phyloP scores from a whole-genome alignment of 2,888 invertebrate genomes.

The Philhelius pedissequus region DNA sequence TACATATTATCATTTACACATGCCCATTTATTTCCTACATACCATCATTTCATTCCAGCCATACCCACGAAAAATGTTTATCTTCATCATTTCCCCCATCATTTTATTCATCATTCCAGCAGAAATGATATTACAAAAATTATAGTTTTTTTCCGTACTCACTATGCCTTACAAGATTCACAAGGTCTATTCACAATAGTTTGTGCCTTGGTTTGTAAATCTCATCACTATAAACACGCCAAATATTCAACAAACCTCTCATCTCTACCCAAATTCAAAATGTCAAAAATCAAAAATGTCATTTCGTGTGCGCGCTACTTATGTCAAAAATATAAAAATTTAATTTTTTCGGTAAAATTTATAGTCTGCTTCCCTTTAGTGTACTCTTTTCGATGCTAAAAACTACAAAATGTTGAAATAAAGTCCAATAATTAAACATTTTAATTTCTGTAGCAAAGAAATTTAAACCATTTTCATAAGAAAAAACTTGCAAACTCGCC shows the following conservation, averaged over 20 bases:
- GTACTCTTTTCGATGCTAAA: not conserved
- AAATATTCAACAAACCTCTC: not conserved
- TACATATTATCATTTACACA: no score
- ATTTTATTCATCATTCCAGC: no score
- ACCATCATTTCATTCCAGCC: no score
- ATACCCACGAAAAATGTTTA: no score
- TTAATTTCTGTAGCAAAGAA: not conserved
- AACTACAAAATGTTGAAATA: slow-evolving; percentile 52
- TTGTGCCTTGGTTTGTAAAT: no score
- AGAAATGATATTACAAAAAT: no score
- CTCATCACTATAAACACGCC: no score
- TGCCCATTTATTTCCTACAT: no score
- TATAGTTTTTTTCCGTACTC: no score
- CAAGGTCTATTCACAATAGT: no score
- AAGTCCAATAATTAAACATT: not conserved
- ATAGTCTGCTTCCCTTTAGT: not conserved
- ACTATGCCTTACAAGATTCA: no score
- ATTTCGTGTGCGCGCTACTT: not conserved
- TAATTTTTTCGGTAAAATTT: slow-evolving; percentile 34
- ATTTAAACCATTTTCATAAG: not conserved
- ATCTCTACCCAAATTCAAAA: not conserved
- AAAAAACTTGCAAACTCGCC: not conserved
- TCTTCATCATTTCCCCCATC: no score
- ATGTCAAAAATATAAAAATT: not conserved
- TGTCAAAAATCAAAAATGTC: slow-evolving; percentile 3